Conservation (phyloP, 1,140 invertebrate genomes). For the Colletes gigas region DNA sequence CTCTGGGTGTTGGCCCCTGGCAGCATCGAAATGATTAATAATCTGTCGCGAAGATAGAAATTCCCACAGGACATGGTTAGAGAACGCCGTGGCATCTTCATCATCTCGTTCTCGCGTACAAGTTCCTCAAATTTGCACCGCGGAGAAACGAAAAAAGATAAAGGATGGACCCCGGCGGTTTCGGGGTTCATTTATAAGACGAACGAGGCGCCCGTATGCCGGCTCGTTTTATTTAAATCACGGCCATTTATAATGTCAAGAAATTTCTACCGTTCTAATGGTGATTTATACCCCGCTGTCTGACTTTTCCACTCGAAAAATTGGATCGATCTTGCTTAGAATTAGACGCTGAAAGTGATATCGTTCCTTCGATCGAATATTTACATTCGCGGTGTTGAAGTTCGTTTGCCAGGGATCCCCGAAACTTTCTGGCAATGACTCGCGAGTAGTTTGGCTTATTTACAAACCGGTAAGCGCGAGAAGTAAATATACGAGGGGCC, state of each 20-base stretch:
- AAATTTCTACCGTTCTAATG: slow-evolving; percentile 53
- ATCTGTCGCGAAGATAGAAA: slow-evolving; percentile 55
- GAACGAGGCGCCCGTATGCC: background rate
- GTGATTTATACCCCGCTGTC: slow-evolving; percentile 52
- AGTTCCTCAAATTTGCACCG: slow-evolving; percentile 14
- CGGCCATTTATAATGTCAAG: slow-evolving; percentile 53
- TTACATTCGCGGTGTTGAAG: background rate
- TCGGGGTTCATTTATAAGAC: slow-evolving; percentile 25
- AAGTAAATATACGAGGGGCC: background rate
- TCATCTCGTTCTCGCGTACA: slow-evolving; percentile 47
- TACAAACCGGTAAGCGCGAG: slow-evolving; percentile 29
- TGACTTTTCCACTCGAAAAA: slow-evolving; percentile 22
- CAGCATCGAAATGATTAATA: slow-evolving; percentile 60
- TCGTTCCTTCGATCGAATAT: background rate
- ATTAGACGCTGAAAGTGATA: no score
- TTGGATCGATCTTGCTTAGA: no score
- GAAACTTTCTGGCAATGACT: slow-evolving; percentile 32
- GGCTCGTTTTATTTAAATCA: slow-evolving; percentile 58
- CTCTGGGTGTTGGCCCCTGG: slow-evolving; percentile 40
- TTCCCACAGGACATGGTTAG: slow-evolving; percentile 54
- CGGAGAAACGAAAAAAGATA: slow-evolving; percentile 4
- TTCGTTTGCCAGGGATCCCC: background rate
- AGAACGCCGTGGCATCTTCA: slow-evolving; percentile 57
- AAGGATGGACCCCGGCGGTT: background rate
- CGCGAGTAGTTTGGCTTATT: slow-evolving; percentile 30